Evolutionary conservation across 2,797 vertebrate genomes (phyloP), one percentile per base, ranked within the genome.

Genomic region (Psittacula derbiana): DNA sequence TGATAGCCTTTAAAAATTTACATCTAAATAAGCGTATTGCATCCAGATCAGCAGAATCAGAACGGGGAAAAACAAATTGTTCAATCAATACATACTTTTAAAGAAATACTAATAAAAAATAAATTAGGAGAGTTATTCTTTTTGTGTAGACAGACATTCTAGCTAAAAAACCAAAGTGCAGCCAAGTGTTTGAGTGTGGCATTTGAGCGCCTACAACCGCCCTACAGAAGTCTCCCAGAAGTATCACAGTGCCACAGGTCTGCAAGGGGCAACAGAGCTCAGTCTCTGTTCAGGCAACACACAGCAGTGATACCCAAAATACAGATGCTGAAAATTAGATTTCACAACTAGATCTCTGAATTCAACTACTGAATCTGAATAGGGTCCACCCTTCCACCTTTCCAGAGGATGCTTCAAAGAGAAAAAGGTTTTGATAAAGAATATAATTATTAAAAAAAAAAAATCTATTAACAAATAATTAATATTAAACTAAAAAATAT

Each of bases 41-140:
- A 52, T 43, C 21, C 38, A 72, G 74, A 66, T 10, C 36, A 44
- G 52, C 11, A 79, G 41, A 78, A 79, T 38, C 41, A 11, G 21
- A 43, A 36, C 8, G 13, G 4, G 4, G 6, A 31, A 47, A 7
- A 46, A 49, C 2, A 2, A 10, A 50, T 41, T 8, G 0, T 13
- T 16, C 19, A 7, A 60, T 14, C 33, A 70, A 8, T 28, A 53
- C 5, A 40, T 14, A 41, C 11, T 24, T 57, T n/a, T 11, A 44
- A 40, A 52, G 8, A 64, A 84, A 67, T 18, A 58, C 21, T 67
- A 73, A 69, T 16, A 53, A 53, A 82, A 91, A 70, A 70, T 9
- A 57, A 80, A 76, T 11, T 5, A 6, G 28, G 36, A 64, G 14
- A 13, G 24, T 30, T 66, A 4, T 40, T 73, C 55, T 40, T 47